Evolutionary conservation across 64 coral and sea anemone genomes (phyloP).

Genomic region (Montipora capricornis): DNA sequence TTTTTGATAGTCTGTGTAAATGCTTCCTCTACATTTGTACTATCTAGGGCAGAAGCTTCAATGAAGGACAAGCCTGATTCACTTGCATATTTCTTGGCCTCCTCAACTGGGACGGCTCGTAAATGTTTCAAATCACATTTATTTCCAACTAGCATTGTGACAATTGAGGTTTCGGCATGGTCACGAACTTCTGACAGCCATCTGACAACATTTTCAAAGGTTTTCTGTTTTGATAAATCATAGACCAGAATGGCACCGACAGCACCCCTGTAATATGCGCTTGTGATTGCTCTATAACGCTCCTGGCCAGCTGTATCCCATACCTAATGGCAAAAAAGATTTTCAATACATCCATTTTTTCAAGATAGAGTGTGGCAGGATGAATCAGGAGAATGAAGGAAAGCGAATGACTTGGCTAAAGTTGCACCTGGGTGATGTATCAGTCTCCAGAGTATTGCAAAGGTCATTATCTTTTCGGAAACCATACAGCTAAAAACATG

Average conservation of each 20-base stretch:
- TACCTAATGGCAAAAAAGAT: constrained; percentile 55
- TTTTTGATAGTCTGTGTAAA: constrained; percentile 98
- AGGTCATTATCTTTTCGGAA: no score
- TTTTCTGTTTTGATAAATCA: constrained; percentile 97
- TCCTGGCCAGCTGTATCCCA: constrained; percentile 99
- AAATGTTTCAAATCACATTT: constrained; percentile 99
- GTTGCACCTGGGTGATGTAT: no score
- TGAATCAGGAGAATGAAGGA: no score
- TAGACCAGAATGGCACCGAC: constrained; percentile 96
- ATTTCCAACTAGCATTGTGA: constrained; percentile 98
- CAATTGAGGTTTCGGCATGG: constrained; percentile 91
- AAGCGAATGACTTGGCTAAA: no score
- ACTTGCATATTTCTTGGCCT: constrained; percentile 89
- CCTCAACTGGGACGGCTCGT: constrained; percentile 81
- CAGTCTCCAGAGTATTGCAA: no score
- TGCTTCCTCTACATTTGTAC: constrained; percentile 97
- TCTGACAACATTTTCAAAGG: constrained; percentile 91
- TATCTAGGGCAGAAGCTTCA: constrained; percentile 98
- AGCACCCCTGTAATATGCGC: constrained; percentile 98
- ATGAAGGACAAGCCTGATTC: constrained; percentile 90
- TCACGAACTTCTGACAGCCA: constrained; percentile 94
- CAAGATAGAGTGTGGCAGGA: no score
- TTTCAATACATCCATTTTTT: no score
- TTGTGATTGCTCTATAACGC: constrained; percentile 97
- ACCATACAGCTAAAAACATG: no score